A percentile compares a stretch with the other conserved stretches of the same genome.
Evolutionary conservation across 1,140 invertebrate species (phyloP).

Genomic region (Steinernema khuongi): DNA sequence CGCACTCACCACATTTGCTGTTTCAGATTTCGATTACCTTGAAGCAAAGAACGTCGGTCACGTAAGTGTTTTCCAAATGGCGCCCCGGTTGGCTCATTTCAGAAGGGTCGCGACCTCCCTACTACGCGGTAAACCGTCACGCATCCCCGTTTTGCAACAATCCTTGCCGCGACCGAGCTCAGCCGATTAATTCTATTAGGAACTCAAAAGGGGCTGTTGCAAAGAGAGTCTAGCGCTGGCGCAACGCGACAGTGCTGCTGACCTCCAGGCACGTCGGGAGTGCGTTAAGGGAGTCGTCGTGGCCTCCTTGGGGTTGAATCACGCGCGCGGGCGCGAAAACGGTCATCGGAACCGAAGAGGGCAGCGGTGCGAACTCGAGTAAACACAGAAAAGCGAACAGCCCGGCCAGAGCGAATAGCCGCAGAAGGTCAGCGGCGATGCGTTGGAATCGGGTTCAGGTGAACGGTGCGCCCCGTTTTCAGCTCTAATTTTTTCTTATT

Average conservation of each 20-base stretch:
- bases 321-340: neutral
- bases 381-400: neutral
- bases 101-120: neutral
- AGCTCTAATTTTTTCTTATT: neutral
- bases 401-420: neutral
- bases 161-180: neutral
- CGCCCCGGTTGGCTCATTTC: neutral
- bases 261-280: no score
- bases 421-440: neutral
- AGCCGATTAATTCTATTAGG: neutral
- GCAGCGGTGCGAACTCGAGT: neutral
- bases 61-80: neutral
- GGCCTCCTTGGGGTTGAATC: neutral
- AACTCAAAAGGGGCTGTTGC: neutral
- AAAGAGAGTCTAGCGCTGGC: no score
- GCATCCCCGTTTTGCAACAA: conserved; percentile 12
- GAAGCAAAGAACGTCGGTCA: neutral
- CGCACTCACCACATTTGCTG: conserved; percentile 2
- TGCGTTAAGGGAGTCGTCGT: no score
- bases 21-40: conserved; percentile 3
- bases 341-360: neutral
- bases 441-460: neutral
- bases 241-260: no score
- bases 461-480: neutral
- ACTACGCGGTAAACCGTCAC: neutral